These are phyloP conservation scores for Spatulosminthurus flaviceps DNA, from an alignment of 2,888 invertebrate species.

Conservation along the genomic window DNA sequence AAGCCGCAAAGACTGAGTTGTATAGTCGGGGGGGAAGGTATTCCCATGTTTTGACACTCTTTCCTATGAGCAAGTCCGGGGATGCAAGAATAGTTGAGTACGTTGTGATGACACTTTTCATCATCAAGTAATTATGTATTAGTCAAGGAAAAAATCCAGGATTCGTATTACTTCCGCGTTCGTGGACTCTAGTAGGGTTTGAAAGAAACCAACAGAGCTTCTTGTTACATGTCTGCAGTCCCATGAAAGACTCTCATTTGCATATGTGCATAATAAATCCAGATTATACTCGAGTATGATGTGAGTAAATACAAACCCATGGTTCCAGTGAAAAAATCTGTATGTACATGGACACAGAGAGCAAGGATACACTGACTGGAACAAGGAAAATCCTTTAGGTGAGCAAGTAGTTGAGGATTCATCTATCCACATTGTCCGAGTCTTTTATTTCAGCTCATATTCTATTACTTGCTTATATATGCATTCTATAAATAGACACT, in stretches of 20 bases:
- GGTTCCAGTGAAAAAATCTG: not conserved
- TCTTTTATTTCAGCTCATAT: too few species aligned
- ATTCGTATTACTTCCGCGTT: slow-evolving; percentile 21
- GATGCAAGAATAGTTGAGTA: not conserved
- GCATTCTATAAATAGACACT: too few species aligned
- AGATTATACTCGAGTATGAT: not conserved
- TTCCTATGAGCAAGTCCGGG: not conserved
- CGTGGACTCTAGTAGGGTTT: not conserved
- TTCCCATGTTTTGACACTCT: slow-evolving; percentile 1
- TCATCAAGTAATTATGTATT: not conserved
- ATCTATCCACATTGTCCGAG: too few species aligned
- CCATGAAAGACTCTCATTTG: not conserved
- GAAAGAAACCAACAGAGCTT: slow-evolving; percentile 8
- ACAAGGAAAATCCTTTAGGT: not conserved
- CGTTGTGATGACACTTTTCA: not conserved
- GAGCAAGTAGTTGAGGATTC: too few species aligned
- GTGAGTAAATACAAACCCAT: not conserved
- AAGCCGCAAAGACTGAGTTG: not conserved
- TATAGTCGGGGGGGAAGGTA: not conserved
- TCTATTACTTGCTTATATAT: too few species aligned
- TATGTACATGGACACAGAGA: not conserved
- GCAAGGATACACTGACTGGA: too few species aligned
- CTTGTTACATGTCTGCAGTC: not conserved
- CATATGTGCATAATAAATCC: slow-evolving; percentile 2
- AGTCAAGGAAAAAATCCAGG: not conserved